phyloP scores from a whole-genome alignment of 2,797 vertebrate species.

The Pterois miles region DNA sequence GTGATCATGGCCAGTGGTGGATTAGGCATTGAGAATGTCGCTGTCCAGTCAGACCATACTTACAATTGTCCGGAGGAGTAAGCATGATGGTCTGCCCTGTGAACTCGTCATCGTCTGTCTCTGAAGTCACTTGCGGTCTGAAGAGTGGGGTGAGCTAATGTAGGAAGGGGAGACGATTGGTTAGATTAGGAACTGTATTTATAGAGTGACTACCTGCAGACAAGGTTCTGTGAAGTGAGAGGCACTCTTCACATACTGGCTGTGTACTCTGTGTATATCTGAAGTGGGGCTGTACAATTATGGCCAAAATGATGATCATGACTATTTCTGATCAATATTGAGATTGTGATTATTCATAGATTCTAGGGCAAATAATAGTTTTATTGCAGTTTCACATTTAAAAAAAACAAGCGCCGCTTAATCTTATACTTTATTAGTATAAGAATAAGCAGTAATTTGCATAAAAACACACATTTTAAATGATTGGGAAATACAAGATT shows the following conservation, averaged over 20 bases:
- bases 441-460: no score
- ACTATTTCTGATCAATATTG: no score
- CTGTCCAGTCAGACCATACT: constrained; percentile 59
- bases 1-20: neutral
- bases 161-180: neutral
- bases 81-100: constrained; percentile 91
- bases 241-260: neutral
- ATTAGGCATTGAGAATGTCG: neutral
- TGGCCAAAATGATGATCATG: no score
- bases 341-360: no score
- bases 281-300: neutral
- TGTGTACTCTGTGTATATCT: neutral
- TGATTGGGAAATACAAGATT: no score
- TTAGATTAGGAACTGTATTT: neutral
- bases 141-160: constrained; percentile 87
- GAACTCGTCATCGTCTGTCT: constrained; percentile 92
- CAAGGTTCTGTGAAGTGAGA: no score
- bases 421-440: no score
- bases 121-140: constrained; percentile 91
- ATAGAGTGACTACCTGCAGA: neutral
- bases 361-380: no score
- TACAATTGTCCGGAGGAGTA: constrained; percentile 90
- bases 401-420: no score
- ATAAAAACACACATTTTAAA: no score
- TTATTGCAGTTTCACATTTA: no score